Base-by-base conservation (phyloP, 2,797 vertebrate genomes). In the Enteromius trimaculatus region DNA sequence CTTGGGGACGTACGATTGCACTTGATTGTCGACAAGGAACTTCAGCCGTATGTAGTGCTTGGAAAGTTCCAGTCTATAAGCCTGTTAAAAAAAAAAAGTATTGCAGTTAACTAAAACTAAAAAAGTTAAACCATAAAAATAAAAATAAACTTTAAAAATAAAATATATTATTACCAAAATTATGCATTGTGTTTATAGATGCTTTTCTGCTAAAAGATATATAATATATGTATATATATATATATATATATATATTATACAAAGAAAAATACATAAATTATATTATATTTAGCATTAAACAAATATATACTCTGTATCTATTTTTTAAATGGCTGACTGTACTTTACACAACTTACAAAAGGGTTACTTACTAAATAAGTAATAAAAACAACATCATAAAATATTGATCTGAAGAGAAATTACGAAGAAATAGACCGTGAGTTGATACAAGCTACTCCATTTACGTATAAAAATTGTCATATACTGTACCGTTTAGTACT, bases 31-130 rank as follows among this genome's bases (percentile, higher is more conserved):
- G 1, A 93, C 87, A 39, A 95, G 92, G 87, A 99, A 96, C 86
- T 97, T 98, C 62, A 99, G 91, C 49, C 94, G 94, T 80, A 99
- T 90, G 89, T 97, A 99, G 89, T 99, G 95, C 78, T 93, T 89
- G 0, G 93, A 92, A 5, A 88, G 92, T 76, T 98, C 96, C 85
- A 99, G 88, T 3, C 93, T 94, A 84, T 98, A 95, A 7, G 93
- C 90, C 98, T 99, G 90, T 72, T 86, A 60, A 79, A 60, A 3
- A n/a, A 71, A 23, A 23, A 23, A 58, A n/a, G 4, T 58, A 58
- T 11, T 58, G 21, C n/a, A 55, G 53, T 23, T 23, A 23, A 58
- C 53, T 23, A 4, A 58, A 58, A 11, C n/a, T 23, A 4, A 51
- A 55, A 55, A 39, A 39, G 2, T 9, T 9, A 39, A 39, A 39